A percentile compares a stretch with the other conserved stretches of the same genome.
phyloP scores from a whole-genome alignment of 2,888 invertebrate genomes.

The Desoria tigrina region DNA sequence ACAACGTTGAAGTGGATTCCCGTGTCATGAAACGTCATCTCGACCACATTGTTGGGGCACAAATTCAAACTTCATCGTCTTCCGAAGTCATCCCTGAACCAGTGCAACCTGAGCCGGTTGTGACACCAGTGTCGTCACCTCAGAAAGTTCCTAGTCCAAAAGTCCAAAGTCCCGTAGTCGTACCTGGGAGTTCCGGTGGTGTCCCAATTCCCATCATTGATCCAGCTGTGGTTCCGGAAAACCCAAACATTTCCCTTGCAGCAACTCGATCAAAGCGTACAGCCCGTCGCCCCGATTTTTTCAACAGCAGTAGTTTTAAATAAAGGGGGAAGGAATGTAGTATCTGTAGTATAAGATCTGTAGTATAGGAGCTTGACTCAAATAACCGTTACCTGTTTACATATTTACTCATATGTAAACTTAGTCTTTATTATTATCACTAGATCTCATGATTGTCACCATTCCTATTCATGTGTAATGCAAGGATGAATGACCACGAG shows the following conservation, averaged over 20 bases:
- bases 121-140: not conserved
- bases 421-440: too few species aligned
- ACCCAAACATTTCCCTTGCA: not conserved
- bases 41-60: constrained; percentile 8
- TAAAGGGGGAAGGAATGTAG: constrained; percentile 10
- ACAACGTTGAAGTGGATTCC: constrained; percentile 13
- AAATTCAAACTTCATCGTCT: not conserved
- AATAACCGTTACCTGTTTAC: too few species aligned
- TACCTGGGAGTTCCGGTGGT: not conserved
- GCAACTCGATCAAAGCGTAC: not conserved
- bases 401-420: too few species aligned
- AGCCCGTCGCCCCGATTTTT: not conserved
- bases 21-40: constrained; percentile 10
- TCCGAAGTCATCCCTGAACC: too few species aligned
- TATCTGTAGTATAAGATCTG: too few species aligned
- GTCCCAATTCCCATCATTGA: constrained; percentile 6
- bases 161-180: not conserved
- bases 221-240: not conserved
- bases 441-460: too few species aligned
- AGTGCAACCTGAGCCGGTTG: not conserved
- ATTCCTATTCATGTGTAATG: too few species aligned
- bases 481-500: too few species aligned
- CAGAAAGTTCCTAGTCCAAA: not conserved
- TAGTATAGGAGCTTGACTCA: too few species aligned
- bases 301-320: too few species aligned